Evolutionary conservation across 2,888 invertebrate species (phyloP).

Genomic region (Cephonodes hylas): DNA sequence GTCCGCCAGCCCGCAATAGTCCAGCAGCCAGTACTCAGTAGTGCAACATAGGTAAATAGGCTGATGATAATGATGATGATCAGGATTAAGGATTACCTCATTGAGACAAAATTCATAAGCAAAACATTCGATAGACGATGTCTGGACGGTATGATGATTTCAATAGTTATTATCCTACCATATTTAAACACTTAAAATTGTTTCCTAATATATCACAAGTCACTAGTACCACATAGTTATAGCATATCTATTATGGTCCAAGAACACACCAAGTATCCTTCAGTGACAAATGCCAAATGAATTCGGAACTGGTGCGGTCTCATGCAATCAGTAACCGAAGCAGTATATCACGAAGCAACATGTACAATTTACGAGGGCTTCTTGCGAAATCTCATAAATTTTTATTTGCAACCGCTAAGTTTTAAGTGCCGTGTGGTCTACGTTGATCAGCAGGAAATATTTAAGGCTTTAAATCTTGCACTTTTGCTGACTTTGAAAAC

Average conservation of each 20-base stretch:
- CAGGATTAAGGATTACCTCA: too few relatives aligned
- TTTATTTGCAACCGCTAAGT: conserved; percentile 20
- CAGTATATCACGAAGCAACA: conserved; percentile 27
- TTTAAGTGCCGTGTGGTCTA: background rate
- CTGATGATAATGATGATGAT: too few relatives aligned
- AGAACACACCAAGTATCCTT: conserved; percentile 16
- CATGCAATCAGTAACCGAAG: conserved; percentile 20
- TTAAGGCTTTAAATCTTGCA: background rate
- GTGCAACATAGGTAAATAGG: too few relatives aligned
- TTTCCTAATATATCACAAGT: too few relatives aligned
- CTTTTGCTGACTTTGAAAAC: background rate
- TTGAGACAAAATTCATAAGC: too few relatives aligned
- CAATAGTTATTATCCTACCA: too few relatives aligned
- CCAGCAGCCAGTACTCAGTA: too few relatives aligned
- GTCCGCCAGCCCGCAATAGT: too few relatives aligned
- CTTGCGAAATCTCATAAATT: conserved; percentile 34
- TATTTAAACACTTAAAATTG: too few relatives aligned
- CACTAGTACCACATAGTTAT: too few relatives aligned
- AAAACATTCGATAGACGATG: too few relatives aligned
- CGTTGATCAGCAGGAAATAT: background rate
- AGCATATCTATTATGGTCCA: background rate
- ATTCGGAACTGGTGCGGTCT: conserved; percentile 35
- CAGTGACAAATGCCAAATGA: conserved; percentile 36
- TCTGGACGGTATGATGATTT: too few relatives aligned
- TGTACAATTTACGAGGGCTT: conserved; percentile 35